Evolutionary conservation across 2,113 vertebrate genomes (phyloP).

Genomic region (Lanius ludovicianus): DNA sequence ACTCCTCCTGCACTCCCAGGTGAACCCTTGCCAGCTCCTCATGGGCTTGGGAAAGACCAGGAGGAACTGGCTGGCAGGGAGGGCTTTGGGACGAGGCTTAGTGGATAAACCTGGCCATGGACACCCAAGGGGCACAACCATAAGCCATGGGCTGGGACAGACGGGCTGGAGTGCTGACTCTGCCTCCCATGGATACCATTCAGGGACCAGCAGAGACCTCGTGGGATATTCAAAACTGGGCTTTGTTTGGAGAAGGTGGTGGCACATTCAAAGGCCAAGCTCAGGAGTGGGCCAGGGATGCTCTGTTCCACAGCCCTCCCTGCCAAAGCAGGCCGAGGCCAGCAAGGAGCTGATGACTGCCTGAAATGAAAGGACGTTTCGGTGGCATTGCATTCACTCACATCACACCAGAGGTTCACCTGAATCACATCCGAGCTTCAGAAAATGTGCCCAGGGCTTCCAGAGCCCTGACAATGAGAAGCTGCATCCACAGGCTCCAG

Average conservation of each 20-base stretch:
- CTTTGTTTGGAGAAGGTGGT: background rate
- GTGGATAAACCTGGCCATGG: fast-evolving
- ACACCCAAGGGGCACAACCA: fast-evolving
- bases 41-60: background rate
- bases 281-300: background rate
- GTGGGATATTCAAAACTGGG: background rate
- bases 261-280: fast-evolving
- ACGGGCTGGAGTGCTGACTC: background rate
- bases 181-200: background rate
- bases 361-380: background rate
- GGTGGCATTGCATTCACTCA: background rate
- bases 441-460: background rate
- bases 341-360: background rate
- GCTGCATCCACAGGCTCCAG: background rate
- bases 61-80: too few relatives aligned
- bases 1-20: background rate
- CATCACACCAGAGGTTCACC: background rate
- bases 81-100: background rate
- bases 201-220: background rate
- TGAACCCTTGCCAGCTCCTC: background rate
- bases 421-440: background rate
- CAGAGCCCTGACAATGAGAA: background rate
- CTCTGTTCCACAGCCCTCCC: background rate
- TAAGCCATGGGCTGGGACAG: background rate
- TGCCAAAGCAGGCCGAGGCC: fast-evolving